Evolutionary conservation across 2,888 invertebrate genomes (phyloP), one percentile per base, ranked within the genome.

Genomic region (Brachypterus glaber): DNA sequence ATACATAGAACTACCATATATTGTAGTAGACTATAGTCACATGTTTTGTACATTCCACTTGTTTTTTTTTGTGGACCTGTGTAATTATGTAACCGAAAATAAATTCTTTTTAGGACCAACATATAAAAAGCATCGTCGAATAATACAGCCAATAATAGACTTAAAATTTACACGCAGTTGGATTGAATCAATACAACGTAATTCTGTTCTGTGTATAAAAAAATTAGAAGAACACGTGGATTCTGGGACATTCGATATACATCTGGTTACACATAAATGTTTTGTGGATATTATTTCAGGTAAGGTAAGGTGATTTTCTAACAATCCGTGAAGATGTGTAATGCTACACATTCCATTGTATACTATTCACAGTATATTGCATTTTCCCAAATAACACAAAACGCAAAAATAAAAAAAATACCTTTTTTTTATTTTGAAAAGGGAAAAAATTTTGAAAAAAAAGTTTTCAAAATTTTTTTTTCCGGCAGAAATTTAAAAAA

Each of bases 101-200:
- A 11, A 27, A 27, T 11, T 21, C 8, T 5, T 27, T 27, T 27
- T 11, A 27, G 33, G 33, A 26, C 41, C 45, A 12, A 46, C 41
- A 14, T 45, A 50, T 21, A 50, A 48, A 40, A 32, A 39, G 7
- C 50, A 52, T 29, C 41, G 48, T 39, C 40, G 49, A 44, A 41
- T 50, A 1, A 49, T 55, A 11, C 53, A 52, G 17, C 54, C 55
- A 9, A 27, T 52, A 16, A 44, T 53, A 18, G 43, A 51, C 40
- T 15, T 51, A 13, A 49, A 52, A 30, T 53, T 9, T 27, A 4
- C 4, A 5, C 8, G 11, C 12, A 11, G 4, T 11, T 13, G 12
- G 12, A 27, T 11, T 11, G 27, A 27, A 5, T 4, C 12, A 5
- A 27, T 27, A 11, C 27, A 27, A 27, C 8, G 12, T 5, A 5